A percentile compares a stretch with the other conserved stretches of the same genome.
phyloP scores from a whole-genome alignment of 2,888 invertebrate genomes.

The Junonia oenone region DNA sequence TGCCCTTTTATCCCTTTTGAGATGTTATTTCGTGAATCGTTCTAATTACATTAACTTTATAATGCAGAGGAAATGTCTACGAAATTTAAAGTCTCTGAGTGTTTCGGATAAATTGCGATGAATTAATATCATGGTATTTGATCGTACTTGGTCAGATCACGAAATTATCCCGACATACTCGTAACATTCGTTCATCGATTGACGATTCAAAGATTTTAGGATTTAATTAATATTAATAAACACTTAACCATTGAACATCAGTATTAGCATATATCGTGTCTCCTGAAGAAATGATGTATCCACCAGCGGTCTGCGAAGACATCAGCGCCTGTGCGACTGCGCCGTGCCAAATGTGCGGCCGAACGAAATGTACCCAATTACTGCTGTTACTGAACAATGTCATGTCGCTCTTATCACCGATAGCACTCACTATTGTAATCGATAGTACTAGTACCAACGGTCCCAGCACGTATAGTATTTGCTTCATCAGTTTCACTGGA shows the following conservation, averaged over 20 bases:
- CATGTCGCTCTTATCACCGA: conserved; percentile 40
- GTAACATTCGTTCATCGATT: too few species aligned
- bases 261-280: conserved; percentile 53
- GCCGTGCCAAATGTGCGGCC: conserved; percentile 52
- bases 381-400: conserved; percentile 30
- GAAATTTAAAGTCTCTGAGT: too few species aligned
- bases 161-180: too few species aligned
- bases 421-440: conserved; percentile 36
- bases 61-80: too few species aligned
- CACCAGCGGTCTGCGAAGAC: conserved; percentile 57
- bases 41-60: too few species aligned
- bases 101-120: too few species aligned
- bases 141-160: too few species aligned
- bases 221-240: too few species aligned
- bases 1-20: too few species aligned
- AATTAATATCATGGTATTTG: too few species aligned
- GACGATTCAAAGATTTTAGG: too few species aligned
- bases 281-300: conserved; percentile 55
- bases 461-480: conserved; percentile 48
- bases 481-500: conserved; percentile 59
- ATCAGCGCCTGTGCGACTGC: conserved; percentile 55
- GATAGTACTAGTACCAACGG: conserved; percentile 42
- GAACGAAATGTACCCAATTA: conserved; percentile 46
- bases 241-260: conserved; percentile 57
- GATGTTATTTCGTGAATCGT: too few species aligned